Base-by-base conservation (phyloP, 2,113 vertebrate genomes). In the Podiceps cristatus region DNA sequence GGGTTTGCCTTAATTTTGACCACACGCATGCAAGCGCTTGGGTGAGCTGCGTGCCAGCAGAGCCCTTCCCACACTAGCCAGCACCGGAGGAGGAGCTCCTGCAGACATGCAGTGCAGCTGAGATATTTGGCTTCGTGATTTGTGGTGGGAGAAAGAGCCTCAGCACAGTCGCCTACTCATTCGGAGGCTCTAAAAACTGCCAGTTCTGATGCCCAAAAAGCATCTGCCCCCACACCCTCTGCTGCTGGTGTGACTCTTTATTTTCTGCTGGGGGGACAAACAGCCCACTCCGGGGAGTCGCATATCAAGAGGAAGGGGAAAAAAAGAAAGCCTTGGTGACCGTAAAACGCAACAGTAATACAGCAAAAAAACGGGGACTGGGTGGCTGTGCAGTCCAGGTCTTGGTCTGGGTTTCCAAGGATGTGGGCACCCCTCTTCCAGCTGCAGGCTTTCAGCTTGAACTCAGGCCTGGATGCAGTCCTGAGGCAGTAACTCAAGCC, bases 151-250 rank as follows among this genome's bases (percentile, higher is more conserved):
- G 96, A 98, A 93, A 73, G 95, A 97, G 93, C 96, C 91, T 89
- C 93, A 96, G 94, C 95, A 93, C 95, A 75, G 83, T 97, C 94
- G 90, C 96, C 97, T 97, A 96, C 96, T 97, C 96, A 94, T 97
- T 97, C 23, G n/a, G 93, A 96, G 94, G 60, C 95, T 97, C 97
- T 97, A 97, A 98, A 97, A 98, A 95, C 94, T 96, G 96, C 93
- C 93, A 90, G 87, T 97, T 94, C 96, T 97, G 95, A 84, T 97
- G 95, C 97, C 97, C 97, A 94, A 97, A 97, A 97, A 89, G 82
- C 14, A 0, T 82, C 97, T 96, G 95, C 97, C 97, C 86, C 97
- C 97, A 97, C 97, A 97, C 97, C 96, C 97, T 98, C 97, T 98
- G 96, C 93, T 94, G 80, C 85, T 94, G 94, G 73, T 96, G 94